Base-by-base conservation (phyloP, 2,113 vertebrate species). In the Rousettus leschenaultii region DNA sequence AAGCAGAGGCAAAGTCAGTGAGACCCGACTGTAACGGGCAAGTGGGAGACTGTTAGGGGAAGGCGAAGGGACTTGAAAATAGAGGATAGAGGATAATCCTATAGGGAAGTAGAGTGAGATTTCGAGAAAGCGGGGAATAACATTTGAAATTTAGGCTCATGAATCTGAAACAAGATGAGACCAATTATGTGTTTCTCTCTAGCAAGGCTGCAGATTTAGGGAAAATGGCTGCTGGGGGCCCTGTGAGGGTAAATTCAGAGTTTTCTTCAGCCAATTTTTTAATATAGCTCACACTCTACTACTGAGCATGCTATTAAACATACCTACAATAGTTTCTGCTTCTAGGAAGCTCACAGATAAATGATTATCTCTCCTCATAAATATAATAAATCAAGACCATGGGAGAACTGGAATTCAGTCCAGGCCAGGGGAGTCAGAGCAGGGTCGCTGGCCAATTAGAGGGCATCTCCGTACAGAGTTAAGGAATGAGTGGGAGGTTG, bases 151-250 rank as follows among this genome's bases (percentile, higher is more conserved):
- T 12, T 51, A 35, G 28, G 24, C 15, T 68, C n/a, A 30, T 65
- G 51, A 57, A 75, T 66, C 53, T 70, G 63, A 91, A 85, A 45
- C 11, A 40, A 30, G 28, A 86, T 43, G 74, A 87, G 78, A 38
- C 14, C 4, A 63, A 24, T 40, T n/a, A 33, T 0, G 7, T 35
- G 26, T 28, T 79, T 65, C 57, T 88, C 33, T 57, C 43, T 43
- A 87, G 73, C 14, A 53, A 59, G 12, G 24, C n/a, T 1, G 14
- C 53, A 18, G 73, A 59, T 30, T 71, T 51, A 9, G 53, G 68
- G 40, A 45, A 77, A 89, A n/a, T 13, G 33, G 73, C 68, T 53
- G 75, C 61, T 22, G 8, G 43, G 66, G 45, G 16, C 18, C 45
- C 18, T 1, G 28, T 15, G 65, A 71, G 28, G 19, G 21, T n/a